Conservation (phyloP, 2,888 invertebrate species). For the Muscina levida region DNA sequence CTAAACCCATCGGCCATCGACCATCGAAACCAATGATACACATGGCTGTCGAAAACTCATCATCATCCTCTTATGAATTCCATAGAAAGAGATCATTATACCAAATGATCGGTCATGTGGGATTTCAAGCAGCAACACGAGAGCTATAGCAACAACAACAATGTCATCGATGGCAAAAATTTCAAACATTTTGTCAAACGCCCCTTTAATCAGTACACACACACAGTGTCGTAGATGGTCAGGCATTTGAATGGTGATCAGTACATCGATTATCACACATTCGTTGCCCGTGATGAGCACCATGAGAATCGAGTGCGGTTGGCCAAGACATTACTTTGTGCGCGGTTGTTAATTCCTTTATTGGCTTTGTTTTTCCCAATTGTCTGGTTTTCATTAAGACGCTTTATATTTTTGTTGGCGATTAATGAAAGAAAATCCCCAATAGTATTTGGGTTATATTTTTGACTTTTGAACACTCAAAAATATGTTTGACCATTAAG, state of each 20-base stretch:
- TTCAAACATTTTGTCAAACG: slow-evolving; percentile 59
- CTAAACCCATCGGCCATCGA: slow-evolving; percentile 13
- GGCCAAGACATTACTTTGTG: too few relatives aligned
- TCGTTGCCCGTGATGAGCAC: slow-evolving; percentile 38
- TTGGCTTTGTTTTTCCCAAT: slow-evolving; percentile 24
- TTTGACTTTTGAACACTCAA: slow-evolving; percentile 13
- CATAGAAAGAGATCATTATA: slow-evolving; percentile 55
- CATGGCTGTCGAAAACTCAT: slow-evolving; percentile 67
- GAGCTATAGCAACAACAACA: slow-evolving; percentile 40
- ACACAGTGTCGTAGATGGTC: neutral
- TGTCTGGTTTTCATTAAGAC: neutral
- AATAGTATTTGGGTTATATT: slow-evolving; percentile 33
- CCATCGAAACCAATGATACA: slow-evolving; percentile 65
- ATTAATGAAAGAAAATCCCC: slow-evolving; percentile 39
- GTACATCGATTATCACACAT: slow-evolving; percentile 45
- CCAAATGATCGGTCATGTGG: slow-evolving; percentile 54
- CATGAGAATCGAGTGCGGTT: neutral
- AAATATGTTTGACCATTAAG: neutral
- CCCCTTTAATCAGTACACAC: slow-evolving; percentile 61
- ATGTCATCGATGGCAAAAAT: neutral
- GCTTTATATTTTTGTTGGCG: neutral
- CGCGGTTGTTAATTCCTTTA: slow-evolving; percentile 41
- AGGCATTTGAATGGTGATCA: slow-evolving; percentile 19
- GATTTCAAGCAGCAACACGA: slow-evolving; percentile 63
- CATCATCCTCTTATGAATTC: slow-evolving; percentile 44